Evolutionary conservation across 2,888 invertebrate species (phyloP).

Genomic region (Frankliniella fusca): DNA sequence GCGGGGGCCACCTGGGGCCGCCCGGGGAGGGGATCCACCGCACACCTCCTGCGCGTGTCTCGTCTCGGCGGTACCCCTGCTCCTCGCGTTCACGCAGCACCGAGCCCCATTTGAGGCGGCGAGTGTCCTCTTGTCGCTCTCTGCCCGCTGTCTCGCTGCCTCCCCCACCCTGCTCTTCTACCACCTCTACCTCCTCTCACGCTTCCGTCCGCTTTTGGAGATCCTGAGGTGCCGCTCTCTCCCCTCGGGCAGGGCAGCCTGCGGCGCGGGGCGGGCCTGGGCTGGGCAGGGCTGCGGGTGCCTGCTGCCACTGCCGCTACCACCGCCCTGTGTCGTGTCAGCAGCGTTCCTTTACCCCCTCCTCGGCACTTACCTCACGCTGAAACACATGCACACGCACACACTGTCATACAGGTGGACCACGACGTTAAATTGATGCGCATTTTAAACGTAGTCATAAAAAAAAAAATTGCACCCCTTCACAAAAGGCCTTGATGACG

Average conservation of each 20-base stretch:
- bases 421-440: not conserved
- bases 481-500: constrained; percentile 15
- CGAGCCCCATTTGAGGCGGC: not conserved
- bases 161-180: not conserved
- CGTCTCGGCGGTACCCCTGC: too few relatives aligned
- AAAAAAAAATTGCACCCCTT: not conserved
- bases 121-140: too few relatives aligned
- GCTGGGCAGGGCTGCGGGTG: not conserved
- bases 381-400: not conserved
- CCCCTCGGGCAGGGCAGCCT: not conserved
- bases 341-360: not conserved
- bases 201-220: not conserved
- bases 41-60: too few relatives aligned
- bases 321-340: not conserved
- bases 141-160: not conserved
- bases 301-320: too few relatives aligned
- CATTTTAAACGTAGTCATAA: not conserved
- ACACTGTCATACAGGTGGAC: not conserved
- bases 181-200: not conserved
- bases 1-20: too few relatives aligned
- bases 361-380: not conserved
- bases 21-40: too few relatives aligned
- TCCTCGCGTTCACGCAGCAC: not conserved
- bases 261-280: too few relatives aligned
- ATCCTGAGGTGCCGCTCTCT: not conserved